Base-by-base conservation (phyloP, 2,797 vertebrate species). In the Spinibarbus caldwelli region DNA sequence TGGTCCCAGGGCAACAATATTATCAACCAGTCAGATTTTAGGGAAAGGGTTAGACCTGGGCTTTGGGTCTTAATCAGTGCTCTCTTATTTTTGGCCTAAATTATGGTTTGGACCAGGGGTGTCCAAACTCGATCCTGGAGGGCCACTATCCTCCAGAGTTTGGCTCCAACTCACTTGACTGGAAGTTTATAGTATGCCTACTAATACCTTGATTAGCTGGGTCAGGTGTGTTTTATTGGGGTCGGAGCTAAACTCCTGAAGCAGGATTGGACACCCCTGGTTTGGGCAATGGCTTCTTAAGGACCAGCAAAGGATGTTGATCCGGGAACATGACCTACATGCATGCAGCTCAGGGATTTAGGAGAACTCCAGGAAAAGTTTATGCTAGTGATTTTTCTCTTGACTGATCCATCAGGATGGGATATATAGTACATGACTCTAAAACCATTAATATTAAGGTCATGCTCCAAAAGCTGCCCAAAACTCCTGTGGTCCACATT, bases 351-450 rank as follows among this genome's bases (percentile, higher is more conserved):
- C 1, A 47, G 54, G 49, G 43, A 75, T 64, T 83, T 34, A 57
- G 47, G n/a, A 31, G 29, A 71, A 81, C 9, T 29, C n/a, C 15
- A 26, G 23, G 10, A 54, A 43, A 57, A 54, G 8, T 29, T 14
- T 19, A n/a, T 54, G 31, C 26, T 23, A 12, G 49, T 73, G 29
- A 11, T 75, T 57, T 23, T 57, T 68, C 19, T 43, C 49, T 81
- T 64, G 8, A 54, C 43, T 84, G 15, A 77, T 77, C 82, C n/a
- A 54, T 41, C n/a, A 84, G 45, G 34, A 77, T 41, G 82, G 72
- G 59, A 43, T 41, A 54, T 83, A 11, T 43, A 77, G 75, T 57
- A 77, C 52, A 77, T 62, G 2, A 62, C 5, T 43, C 9, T 43
- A 41, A 43, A 78, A 29, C 36, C 10, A 14, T 54, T 67, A 73